A percentile compares a stretch with the other conserved stretches of the same genome.
These are phyloP conservation scores for Ectemnius lituratus DNA, from an alignment of 2,888 invertebrate species.

Conservation along the genomic window DNA sequence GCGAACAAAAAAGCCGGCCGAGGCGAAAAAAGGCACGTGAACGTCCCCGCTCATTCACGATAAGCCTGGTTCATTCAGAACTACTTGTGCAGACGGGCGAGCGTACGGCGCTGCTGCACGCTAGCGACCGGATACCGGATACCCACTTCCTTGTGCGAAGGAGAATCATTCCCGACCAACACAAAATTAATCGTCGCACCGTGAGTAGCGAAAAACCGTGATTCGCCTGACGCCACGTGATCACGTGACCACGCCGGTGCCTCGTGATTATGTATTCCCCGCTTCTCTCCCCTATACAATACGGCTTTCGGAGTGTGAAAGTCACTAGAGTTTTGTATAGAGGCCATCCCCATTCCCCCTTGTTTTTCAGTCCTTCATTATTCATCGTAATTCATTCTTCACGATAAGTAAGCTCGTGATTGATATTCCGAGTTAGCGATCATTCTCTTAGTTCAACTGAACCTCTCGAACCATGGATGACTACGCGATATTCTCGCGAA, in stretches of 20 bases:
- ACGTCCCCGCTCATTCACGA: conserved; percentile 38
- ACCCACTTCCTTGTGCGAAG: conserved; percentile 44
- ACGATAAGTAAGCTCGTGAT: conserved; percentile 1
- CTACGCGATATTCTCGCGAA: too few species aligned
- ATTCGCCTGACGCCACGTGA: conserved; percentile 26
- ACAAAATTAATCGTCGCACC: conserved; percentile 47
- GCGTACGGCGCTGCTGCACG: conserved; percentile 31
- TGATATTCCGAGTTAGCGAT: not conserved
- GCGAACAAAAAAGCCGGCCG: conserved; percentile 3
- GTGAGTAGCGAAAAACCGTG: conserved; percentile 24
- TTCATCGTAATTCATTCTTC: conserved; percentile 7
- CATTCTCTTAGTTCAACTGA: conserved; percentile 1
- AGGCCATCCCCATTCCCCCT: not conserved
- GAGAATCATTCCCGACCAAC: conserved; percentile 40
- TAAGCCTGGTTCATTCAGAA: conserved; percentile 42
- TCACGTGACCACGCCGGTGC: conserved; percentile 19
- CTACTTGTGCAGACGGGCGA: too few species aligned
- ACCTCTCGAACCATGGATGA: too few species aligned
- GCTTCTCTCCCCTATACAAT: conserved; percentile 12
- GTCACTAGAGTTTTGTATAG: not conserved
- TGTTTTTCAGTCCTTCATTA: not conserved
- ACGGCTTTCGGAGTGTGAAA: not conserved
- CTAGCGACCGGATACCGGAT: conserved; percentile 29
- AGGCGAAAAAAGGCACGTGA: too few species aligned
- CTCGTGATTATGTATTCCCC: conserved; percentile 30